A percentile compares a stretch with the other conserved stretches of the same genome.
phyloP scores from a whole-genome alignment of 2,888 invertebrate species.

The Chesias legatella region DNA sequence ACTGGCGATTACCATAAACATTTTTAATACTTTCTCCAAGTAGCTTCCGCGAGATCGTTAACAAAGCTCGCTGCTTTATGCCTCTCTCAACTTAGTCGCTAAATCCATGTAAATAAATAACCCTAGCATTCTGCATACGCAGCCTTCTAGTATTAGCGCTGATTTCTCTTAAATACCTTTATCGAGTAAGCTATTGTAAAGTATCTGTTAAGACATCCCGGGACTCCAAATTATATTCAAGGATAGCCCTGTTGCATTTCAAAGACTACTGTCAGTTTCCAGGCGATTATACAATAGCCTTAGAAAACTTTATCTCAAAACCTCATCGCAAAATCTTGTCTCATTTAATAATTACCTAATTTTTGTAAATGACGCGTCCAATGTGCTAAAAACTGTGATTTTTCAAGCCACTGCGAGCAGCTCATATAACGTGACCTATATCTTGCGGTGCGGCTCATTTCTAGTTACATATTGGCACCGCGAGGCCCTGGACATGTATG shows the following conservation, averaged over 20 bases:
- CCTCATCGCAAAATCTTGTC: constrained; percentile 2
- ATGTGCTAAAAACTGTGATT: constrained; percentile 1
- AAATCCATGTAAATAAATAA: too few species aligned
- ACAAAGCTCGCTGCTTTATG: neutral
- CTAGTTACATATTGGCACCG: constrained; percentile 33
- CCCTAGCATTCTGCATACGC: too few species aligned
- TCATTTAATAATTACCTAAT: constrained; percentile 2
- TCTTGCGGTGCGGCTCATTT: constrained; percentile 20
- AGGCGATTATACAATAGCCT: too few species aligned
- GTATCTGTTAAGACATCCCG: too few species aligned
- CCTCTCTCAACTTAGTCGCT: too few species aligned
- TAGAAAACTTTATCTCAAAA: too few species aligned
- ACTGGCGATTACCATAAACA: constrained; percentile 31
- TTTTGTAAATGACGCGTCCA: constrained; percentile 6
- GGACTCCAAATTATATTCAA: too few species aligned
- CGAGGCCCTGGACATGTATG: constrained; percentile 42
- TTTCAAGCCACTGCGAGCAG: constrained; percentile 1
- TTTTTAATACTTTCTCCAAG: constrained; percentile 22
- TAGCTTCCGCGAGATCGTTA: constrained; percentile 14
- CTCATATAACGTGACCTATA: constrained; percentile 26
- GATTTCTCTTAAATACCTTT: too few species aligned
- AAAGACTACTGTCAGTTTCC: too few species aligned
- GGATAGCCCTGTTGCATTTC: too few species aligned
- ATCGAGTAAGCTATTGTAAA: too few species aligned
- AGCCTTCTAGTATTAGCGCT: too few species aligned